Evolutionary conservation across 2,888 invertebrate genomes (phyloP).

Genomic region (Pycnomerus fuliginosus): DNA sequence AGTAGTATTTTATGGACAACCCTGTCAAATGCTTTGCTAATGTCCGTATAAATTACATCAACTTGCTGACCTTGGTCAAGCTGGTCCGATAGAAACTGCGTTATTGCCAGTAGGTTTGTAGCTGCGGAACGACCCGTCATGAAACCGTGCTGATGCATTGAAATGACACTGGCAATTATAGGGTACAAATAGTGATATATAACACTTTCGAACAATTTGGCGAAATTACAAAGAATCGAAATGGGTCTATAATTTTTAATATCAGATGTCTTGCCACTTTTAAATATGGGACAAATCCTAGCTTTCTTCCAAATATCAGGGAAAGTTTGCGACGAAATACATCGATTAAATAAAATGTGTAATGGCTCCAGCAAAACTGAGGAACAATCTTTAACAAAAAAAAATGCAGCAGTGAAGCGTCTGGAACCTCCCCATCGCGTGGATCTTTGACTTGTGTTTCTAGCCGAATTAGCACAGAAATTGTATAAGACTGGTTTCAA

Average conservation of each 20-base stretch:
- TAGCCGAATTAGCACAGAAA: too few species aligned
- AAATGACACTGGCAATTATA: background rate
- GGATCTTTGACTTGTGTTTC: too few species aligned
- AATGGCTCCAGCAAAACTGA: background rate
- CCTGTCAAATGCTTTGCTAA: too few species aligned
- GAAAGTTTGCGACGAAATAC: background rate
- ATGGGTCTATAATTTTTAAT: background rate
- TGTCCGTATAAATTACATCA: too few species aligned
- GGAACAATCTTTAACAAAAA: constrained; percentile 1
- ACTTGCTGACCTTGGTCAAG: constrained; percentile 1
- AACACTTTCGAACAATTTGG: background rate
- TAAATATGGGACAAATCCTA: background rate
- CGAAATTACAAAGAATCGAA: constrained; percentile 1
- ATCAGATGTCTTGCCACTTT: background rate
- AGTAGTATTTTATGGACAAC: too few species aligned
- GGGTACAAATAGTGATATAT: background rate
- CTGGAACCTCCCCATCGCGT: too few species aligned
- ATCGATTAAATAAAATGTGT: background rate
- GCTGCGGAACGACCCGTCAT: background rate
- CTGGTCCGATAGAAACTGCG: background rate
- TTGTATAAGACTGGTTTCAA: too few species aligned
- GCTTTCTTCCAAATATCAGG: constrained; percentile 1
- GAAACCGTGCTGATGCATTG: constrained; percentile 3
- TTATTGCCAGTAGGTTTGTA: background rate
- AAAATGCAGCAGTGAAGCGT: too few species aligned